Conservation (phyloP, 2,888 invertebrate genomes). For the Lagria hirta region DNA sequence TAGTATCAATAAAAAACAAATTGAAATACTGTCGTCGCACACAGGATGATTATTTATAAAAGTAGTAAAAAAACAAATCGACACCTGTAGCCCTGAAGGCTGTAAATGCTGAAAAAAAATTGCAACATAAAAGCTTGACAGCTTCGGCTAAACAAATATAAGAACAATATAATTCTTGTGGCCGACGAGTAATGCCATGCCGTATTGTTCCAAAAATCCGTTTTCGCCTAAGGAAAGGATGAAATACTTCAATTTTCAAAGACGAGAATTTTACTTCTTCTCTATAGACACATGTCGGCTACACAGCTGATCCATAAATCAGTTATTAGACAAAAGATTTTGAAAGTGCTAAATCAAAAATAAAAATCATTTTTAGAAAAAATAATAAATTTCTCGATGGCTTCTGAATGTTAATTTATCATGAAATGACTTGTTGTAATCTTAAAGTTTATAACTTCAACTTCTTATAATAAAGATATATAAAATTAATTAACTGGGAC, state of each 20-base stretch:
- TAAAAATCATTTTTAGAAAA: constrained; percentile 11
- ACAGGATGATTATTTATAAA: constrained; percentile 5
- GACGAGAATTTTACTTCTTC: no score
- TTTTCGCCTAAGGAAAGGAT: constrained; percentile 16
- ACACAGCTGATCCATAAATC: constrained; percentile 6
- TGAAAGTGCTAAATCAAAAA: constrained; percentile 6
- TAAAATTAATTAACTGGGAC: constrained; percentile 24
- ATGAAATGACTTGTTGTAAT: no score
- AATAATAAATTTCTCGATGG: no score
- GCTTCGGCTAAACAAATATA: constrained; percentile 20
- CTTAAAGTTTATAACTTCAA: no score
- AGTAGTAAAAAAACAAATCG: no score
- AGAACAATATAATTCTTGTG: constrained; percentile 27
- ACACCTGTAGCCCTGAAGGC: constrained; percentile 36
- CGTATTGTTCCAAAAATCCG: constrained; percentile 25
- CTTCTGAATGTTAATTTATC: no score
- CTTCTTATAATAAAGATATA: constrained; percentile 24
- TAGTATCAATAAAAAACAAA: constrained; percentile 1
- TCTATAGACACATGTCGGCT: constrained; percentile 1
- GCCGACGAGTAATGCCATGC: constrained; percentile 20
- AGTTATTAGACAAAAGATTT: constrained; percentile 6
- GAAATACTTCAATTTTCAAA: constrained; percentile 5
- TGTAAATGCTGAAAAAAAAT: constrained; percentile 29
- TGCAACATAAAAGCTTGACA: constrained; percentile 22
- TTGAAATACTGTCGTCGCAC: not conserved